Evolutionary conservation across 2,113 vertebrate species (phyloP), one percentile per base, ranked within the genome.

Genomic region (Stomatorhinus ivindoensis): DNA sequence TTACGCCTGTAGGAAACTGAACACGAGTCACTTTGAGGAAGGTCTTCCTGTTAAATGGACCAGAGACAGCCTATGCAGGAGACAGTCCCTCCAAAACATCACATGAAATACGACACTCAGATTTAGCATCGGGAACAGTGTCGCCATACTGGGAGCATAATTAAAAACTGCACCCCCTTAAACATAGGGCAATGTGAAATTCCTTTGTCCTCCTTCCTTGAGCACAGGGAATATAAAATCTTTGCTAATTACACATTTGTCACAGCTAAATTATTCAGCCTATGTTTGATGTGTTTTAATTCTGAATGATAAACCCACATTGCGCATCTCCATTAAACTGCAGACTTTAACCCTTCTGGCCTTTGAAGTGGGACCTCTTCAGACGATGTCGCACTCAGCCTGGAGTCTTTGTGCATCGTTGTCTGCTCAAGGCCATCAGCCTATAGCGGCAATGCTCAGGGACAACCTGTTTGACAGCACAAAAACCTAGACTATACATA

Each of bases 201-300:
- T 89, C 91, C 92, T 94, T 95, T 94, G 92, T 94, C 93, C 89
- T 91, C 92, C 90, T 91, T 90, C 94, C 89, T 91, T 93, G 92
- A 92, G 93, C 94, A 91, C 92, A 88, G 88, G 84, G 39, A 89
- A 86, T 92, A 92, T 94, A 94, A 95, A 95, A 95, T 94, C 93
- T 94, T 94, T 94, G 93, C 94, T 95, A 96, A 96, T 96, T 95
- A 95, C 94, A 94, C 93, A 95, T 95, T 96, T 95, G 94, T 96
- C 95, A 96, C 94, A 95, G 93, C 94, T 95, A 94, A 94, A 93
- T 93, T 92, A 91, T 95, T 94, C 93, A 93, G 91, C 92, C 93
- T 93, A 91, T 89, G 93, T 93, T 93, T 92, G 91, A 89, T 92
- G 91, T 94, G 94, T 93, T 92, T 91, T 91, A 91, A 91, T 92